A percentile compares a stretch with the other conserved stretches of the same genome.
Conservation (phyloP, 2,888 invertebrate species). For the Napeogenes sylphis region DNA sequence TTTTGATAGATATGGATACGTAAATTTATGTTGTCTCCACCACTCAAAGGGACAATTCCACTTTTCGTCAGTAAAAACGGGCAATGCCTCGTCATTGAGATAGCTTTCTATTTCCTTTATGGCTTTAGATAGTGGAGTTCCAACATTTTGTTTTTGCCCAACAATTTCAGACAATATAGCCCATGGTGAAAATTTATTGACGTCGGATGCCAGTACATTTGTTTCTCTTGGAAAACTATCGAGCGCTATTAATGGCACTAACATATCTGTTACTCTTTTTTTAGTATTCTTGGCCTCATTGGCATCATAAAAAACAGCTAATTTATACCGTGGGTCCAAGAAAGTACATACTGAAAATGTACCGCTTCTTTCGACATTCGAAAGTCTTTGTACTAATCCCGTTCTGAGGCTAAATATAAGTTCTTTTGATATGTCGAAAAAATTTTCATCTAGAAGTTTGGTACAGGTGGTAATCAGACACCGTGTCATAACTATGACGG, state of each 20-base stretch:
- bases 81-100: conserved; percentile 29
- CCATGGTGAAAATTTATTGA: conserved; percentile 20
- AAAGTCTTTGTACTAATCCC: conserved; percentile 22
- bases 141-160: conserved; percentile 12
- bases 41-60: conserved; percentile 33
- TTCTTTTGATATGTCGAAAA: conserved; percentile 10
- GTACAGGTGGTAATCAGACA: conserved; percentile 32
- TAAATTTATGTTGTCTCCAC: conserved; percentile 26
- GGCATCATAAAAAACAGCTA: conserved; percentile 22
- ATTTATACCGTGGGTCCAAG: conserved; percentile 32
- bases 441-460: conserved; percentile 16
- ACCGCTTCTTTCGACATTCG: conserved; percentile 25
- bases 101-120: conserved; percentile 31
- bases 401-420: conserved; percentile 12
- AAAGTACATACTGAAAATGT: conserved; percentile 29
- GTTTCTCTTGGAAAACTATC: no score
- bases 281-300: conserved; percentile 26
- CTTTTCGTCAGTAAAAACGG: conserved; percentile 11
- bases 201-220: no score
- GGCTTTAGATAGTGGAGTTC: conserved; percentile 28
- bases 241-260: conserved; percentile 7
- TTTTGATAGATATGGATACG: conserved; percentile 23
- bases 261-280: conserved; percentile 23
- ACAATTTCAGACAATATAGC: conserved; percentile 26
- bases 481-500: conserved; percentile 32